Evolutionary conservation across 1,140 invertebrate species (phyloP).

Genomic region (Holotrichia oblita): DNA sequence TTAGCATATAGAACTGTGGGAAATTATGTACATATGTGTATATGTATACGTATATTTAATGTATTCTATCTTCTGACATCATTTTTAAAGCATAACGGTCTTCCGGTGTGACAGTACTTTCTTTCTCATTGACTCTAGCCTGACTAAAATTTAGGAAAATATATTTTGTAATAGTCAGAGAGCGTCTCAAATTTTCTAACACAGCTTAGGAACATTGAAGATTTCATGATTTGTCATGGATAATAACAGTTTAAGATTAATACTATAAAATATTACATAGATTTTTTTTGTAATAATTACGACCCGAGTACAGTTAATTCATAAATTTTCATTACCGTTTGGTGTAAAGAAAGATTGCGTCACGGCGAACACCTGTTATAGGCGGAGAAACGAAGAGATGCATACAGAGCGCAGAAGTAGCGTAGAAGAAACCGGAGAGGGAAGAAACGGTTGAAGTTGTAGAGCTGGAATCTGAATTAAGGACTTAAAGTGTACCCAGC

Average conservation of each 20-base stretch:
- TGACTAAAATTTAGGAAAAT: too few species aligned
- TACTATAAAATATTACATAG: conserved; percentile 24
- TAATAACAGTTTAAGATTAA: conserved; percentile 5
- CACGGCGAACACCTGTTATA: conserved; percentile 22
- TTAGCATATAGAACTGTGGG: too few species aligned
- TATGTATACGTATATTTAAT: too few species aligned
- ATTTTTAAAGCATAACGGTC: too few species aligned
- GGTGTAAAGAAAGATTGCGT: conserved; percentile 22
- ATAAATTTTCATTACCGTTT: conserved; percentile 24
- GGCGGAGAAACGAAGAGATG: not conserved
- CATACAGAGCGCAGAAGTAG: not conserved
- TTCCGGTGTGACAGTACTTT: too few species aligned
- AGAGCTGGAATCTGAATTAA: conserved; percentile 31
- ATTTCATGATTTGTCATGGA: conserved; percentile 15
- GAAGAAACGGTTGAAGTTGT: conserved; percentile 30
- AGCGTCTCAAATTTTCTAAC: too few species aligned
- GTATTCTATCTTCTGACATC: too few species aligned
- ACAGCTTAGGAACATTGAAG: not conserved
- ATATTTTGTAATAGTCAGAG: too few species aligned
- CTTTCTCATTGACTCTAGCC: too few species aligned
- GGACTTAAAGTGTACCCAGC: conserved; percentile 31
- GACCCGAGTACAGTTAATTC: conserved; percentile 15
- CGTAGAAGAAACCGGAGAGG: conserved; percentile 5
- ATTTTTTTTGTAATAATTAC: conserved; percentile 34
- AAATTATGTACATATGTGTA: too few species aligned